These are phyloP conservation scores for Bombus fervidus DNA, from an alignment of 1,140 invertebrate species.

Conservation along the genomic window DNA sequence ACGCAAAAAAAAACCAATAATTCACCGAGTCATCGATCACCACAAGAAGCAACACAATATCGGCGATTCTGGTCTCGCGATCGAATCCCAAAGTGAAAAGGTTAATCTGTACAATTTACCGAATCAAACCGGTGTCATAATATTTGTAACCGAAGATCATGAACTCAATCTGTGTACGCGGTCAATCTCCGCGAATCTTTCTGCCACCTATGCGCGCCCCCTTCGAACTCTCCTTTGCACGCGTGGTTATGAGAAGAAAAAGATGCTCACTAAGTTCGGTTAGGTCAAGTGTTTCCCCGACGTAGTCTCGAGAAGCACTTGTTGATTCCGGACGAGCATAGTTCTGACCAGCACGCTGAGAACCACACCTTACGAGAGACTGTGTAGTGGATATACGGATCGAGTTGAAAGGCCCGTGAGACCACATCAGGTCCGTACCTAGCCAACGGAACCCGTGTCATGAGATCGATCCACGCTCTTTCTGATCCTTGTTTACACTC, in stretches of 20 bases:
- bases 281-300: slow-evolving; percentile 53
- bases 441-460: neutral
- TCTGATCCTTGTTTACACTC: neutral
- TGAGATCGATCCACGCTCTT: neutral
- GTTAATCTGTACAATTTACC: neutral
- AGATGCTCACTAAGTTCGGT: slow-evolving; percentile 31
- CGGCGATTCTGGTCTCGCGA: neutral
- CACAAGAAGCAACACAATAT: neutral
- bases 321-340: slow-evolving; percentile 68
- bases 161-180: slow-evolving; percentile 14
- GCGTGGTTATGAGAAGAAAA: slow-evolving; percentile 1
- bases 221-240: neutral
- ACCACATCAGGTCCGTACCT: slow-evolving; percentile 65
- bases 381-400: slow-evolving; percentile 69
- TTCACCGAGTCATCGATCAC: slow-evolving; percentile 10
- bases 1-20: neutral
- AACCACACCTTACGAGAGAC: slow-evolving; percentile 74
- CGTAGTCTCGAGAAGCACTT: slow-evolving; percentile 65
- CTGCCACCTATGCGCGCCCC: slow-evolving; percentile 18
- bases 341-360: slow-evolving; percentile 63
- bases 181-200: neutral
- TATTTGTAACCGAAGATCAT: slow-evolving; percentile 6
- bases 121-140: slow-evolving; percentile 11
- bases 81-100: neutral
- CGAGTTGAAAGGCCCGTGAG: slow-evolving; percentile 74